Evolutionary conservation across 2,888 invertebrate species (phyloP), one percentile per base, ranked within the genome.

Genomic region (Dryobota labecula): DNA sequence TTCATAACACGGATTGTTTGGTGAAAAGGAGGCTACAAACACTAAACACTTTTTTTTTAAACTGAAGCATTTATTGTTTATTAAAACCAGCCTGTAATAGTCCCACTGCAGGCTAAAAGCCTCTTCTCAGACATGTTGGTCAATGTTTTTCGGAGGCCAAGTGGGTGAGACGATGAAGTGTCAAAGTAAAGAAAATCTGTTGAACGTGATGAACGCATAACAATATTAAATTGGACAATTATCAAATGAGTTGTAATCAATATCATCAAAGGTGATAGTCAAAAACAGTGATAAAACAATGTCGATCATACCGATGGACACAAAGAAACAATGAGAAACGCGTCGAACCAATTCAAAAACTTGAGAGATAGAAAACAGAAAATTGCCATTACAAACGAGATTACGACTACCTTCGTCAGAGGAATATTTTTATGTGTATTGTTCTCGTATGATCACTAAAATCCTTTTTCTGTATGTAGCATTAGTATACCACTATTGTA

Each of bases 301-400:
- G 30, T 11, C 6, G 27, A 57, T 36, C 18, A 33, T 30, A n/a
- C 15, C 3, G 30, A 13, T 38, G 18, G 24, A n/a, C 13, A 20
- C 24, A 57, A 49, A 69, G 53, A 71, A 70, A 56, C 36, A 77
- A 53, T 53, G 56, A 61, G 49, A 30, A 61, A 61, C 24, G 62
- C 60, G 30, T 61, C 24, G 54, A 64, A 45, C 47, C 6, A 70
- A 77, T 63, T 70, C 60, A 78, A 65, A 76, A 82, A 77, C 65
- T 74, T 75, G 41, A 27, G n/a, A 70, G 67, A 66, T 80, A 61
- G 60, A 49, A 61, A 70, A 80, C 71, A 78, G 72, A 82, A 76
- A 65, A 70, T 78, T 61, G 78, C 78, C 56, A 78, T 82, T 82
- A 78, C 61, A 82, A 82, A 78, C 64, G 53, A 82, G 82, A 78